These are phyloP conservation scores for Diadromus collaris DNA, from an alignment of 2,888 invertebrate genomes.

Conservation along the genomic window DNA sequence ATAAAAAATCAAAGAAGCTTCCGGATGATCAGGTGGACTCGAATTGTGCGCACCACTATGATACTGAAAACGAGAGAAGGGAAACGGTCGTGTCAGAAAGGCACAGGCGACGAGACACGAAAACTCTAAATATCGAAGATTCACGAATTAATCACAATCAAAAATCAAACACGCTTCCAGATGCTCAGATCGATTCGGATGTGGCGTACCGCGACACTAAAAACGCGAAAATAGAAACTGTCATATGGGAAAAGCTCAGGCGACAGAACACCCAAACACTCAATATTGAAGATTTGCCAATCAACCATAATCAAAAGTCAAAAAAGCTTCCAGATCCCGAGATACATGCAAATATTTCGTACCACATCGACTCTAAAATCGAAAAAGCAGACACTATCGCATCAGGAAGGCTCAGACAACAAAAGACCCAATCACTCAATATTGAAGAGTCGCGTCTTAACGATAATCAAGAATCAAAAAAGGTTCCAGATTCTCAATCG, in stretches of 20 bases:
- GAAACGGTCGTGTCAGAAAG: neutral
- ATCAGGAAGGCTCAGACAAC: neutral
- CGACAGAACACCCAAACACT: neutral
- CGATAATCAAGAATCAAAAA: constrained; percentile 3
- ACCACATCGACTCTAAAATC: neutral
- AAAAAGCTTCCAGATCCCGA: neutral
- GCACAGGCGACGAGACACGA: neutral
- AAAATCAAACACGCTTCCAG: neutral
- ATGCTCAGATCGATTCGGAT: neutral
- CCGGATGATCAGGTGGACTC: neutral
- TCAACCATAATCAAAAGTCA: constrained; percentile 8
- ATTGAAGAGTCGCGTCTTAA: neutral
- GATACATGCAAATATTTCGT: neutral
- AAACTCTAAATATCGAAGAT: neutral
- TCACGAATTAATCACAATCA: neutral
- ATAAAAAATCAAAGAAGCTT: neutral
- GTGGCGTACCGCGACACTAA: neutral
- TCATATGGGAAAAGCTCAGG: neutral
- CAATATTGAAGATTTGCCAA: neutral
- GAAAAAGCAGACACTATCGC: neutral
- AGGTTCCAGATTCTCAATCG: neutral
- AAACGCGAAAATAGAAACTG: neutral
- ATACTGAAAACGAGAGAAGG: neutral
- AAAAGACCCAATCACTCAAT: neutral
- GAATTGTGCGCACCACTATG: neutral